phyloP scores from a whole-genome alignment of 2,113 vertebrate species.

The Choloepus hoffmanni region DNA sequence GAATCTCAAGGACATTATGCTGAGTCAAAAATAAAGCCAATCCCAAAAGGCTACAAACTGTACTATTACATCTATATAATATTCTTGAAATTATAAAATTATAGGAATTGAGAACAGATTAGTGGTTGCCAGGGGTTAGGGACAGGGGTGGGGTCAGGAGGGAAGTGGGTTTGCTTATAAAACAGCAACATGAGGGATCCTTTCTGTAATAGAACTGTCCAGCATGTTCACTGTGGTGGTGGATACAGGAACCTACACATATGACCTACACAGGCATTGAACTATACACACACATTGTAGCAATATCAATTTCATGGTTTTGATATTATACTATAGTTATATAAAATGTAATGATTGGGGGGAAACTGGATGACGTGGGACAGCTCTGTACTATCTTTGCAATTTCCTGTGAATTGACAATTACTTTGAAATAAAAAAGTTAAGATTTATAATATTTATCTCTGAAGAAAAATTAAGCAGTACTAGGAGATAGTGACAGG shows the following conservation, averaged over 20 bases:
- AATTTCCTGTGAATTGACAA: conserved; percentile 30
- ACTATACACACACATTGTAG: background rate
- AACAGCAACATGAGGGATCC: background rate
- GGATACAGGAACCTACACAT: background rate
- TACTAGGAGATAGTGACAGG: background rate
- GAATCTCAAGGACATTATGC: conserved; percentile 14
- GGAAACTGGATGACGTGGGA: background rate
- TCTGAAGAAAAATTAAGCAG: conserved; percentile 24
- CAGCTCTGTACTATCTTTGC: background rate
- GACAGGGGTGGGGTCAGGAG: background rate
- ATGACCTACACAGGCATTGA: background rate
- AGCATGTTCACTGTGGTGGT: conserved; percentile 35
- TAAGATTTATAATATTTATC: background rate
- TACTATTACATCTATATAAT: conserved; percentile 43
- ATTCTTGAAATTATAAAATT: conserved; percentile 54
- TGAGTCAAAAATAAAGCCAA: conserved; percentile 31
- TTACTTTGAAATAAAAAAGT: conserved; percentile 34
- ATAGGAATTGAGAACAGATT: conserved; percentile 41
- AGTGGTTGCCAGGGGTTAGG: background rate
- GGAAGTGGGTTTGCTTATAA: background rate
- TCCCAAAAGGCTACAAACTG: background rate
- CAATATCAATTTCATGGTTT: background rate
- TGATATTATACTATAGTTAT: background rate
- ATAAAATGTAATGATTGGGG: conserved; percentile 13
- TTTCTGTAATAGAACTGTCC: conserved; percentile 24